phyloP scores from a whole-genome alignment of 2,113 vertebrate genomes.

The Podilymbus podiceps region DNA sequence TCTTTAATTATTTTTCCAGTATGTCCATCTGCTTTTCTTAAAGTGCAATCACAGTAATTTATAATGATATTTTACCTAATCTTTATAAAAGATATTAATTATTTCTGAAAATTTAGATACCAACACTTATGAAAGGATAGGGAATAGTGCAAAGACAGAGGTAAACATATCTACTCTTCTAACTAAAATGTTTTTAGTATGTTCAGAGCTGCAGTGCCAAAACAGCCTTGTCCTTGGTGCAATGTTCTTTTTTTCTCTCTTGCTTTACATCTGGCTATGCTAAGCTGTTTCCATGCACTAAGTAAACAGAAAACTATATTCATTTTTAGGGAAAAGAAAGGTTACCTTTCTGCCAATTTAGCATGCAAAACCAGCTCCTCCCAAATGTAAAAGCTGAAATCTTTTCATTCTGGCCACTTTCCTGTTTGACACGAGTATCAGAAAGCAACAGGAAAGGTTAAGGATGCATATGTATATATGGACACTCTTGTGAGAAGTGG shows the following conservation, averaged over 20 bases:
- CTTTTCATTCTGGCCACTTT: background rate
- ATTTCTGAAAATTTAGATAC: background rate
- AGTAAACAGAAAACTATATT: background rate
- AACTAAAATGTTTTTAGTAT: background rate
- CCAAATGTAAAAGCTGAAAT: background rate
- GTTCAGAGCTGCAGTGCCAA: background rate
- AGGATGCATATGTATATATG: background rate
- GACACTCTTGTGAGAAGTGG: background rate
- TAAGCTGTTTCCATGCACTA: background rate
- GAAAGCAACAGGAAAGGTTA: background rate
- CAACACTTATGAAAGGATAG: background rate
- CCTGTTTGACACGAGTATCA: background rate
- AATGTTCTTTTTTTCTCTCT: background rate
- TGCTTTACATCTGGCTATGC: background rate
- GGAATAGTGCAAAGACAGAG: background rate
- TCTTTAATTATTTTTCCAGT: background rate
- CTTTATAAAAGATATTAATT: background rate
- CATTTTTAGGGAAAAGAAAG: background rate
- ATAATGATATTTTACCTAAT: background rate
- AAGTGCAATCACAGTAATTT: background rate
- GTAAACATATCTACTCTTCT: background rate
- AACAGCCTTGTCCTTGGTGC: background rate
- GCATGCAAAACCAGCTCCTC: background rate
- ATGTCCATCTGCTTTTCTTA: background rate
- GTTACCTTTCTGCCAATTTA: background rate